Evolutionary conservation across 2,113 vertebrate species (phyloP).

Genomic region (Galemys pyrenaicus): DNA sequence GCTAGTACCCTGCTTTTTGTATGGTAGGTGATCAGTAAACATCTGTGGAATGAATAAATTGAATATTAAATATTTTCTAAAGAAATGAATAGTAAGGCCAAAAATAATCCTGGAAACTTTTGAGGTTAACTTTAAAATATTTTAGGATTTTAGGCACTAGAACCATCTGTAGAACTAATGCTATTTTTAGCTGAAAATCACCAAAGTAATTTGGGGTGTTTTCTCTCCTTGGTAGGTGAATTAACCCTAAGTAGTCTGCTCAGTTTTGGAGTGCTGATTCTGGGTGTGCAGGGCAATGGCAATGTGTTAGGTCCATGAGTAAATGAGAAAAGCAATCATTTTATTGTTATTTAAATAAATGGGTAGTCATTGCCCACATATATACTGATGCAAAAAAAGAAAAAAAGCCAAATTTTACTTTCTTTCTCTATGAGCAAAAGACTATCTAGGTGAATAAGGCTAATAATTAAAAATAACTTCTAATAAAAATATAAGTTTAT

Average conservation of each 20-base stretch:
- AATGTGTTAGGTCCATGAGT: not conserved
- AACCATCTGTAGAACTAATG: conserved; percentile 45
- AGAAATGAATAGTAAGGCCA: conserved; percentile 53
- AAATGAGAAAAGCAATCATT: not conserved
- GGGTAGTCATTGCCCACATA: not conserved
- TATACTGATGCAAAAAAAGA: not conserved
- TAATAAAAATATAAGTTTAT: not conserved
- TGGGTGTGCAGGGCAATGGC: not conserved
- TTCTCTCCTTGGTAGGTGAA: not conserved
- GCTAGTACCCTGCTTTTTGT: not conserved
- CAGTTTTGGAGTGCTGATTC: not conserved
- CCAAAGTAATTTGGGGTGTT: not conserved
- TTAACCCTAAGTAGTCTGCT: not conserved
- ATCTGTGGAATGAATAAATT: conserved; percentile 9
- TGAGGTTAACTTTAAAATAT: conserved; percentile 65
- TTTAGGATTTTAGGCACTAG: conserved; percentile 29
- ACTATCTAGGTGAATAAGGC: not conserved
- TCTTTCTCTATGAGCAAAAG: not conserved
- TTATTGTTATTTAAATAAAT: conserved; percentile 1
- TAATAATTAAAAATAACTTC: conserved; percentile 46
- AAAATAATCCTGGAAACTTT: conserved; percentile 59
- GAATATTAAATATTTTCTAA: conserved; percentile 62
- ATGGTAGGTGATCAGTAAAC: conserved; percentile 33
- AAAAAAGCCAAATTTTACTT: not conserved
- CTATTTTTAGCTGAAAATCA: conserved; percentile 56